Conservation (phyloP, 2,113 vertebrate species). For the Vulpes ferrilata region DNA sequence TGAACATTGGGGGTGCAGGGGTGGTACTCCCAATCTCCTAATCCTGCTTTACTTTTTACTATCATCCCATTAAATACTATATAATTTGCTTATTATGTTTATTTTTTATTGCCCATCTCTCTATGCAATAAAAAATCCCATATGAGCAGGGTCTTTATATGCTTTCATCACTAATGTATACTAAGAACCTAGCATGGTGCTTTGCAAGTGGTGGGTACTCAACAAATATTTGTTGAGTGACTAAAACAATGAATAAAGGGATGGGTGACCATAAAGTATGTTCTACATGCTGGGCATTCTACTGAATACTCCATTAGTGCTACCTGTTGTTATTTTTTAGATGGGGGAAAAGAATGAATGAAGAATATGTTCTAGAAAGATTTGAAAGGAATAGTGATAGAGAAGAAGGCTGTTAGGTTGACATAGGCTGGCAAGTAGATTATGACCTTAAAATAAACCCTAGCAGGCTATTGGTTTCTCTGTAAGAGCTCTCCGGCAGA, state of each 20-base stretch:
- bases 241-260: slow-evolving; percentile 16
- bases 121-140: not conserved
- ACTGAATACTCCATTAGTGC: slow-evolving; percentile 11
- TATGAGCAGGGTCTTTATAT: not conserved
- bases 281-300: not conserved
- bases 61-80: not conserved
- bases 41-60: not conserved
- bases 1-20: too few relatives aligned
- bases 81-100: not conserved
- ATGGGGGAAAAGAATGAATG: slow-evolving; percentile 36
- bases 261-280: not conserved
- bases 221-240: slow-evolving; percentile 2
- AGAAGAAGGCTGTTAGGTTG: not conserved
- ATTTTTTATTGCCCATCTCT: not conserved
- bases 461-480: slow-evolving; percentile 22
- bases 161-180: not conserved
- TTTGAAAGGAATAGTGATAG: not conserved
- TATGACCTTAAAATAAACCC: slow-evolving; percentile 76
- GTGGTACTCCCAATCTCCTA: not conserved
- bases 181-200: not conserved
- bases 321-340: not conserved
- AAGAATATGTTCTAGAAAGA: not conserved
- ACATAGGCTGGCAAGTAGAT: slow-evolving; percentile 18
- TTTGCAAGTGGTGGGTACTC: not conserved
- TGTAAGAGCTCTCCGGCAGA: slow-evolving; percentile 56